phyloP scores from a whole-genome alignment of 2,797 vertebrate genomes.

The Merluccius polli region DNA sequence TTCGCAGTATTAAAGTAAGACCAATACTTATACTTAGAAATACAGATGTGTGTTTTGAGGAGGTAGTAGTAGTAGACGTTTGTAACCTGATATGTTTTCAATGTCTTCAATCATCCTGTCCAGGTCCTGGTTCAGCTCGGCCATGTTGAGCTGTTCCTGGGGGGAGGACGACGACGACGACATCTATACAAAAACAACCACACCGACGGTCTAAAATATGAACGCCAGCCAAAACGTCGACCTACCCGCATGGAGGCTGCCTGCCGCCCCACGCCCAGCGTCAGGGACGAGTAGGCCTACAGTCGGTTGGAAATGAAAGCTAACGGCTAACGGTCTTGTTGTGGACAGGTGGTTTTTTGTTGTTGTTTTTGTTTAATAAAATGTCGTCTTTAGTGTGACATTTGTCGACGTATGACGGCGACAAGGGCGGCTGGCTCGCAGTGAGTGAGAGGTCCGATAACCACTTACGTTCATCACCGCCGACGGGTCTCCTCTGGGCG shows the following conservation, averaged over 20 bases:
- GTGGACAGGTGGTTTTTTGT: background rate
- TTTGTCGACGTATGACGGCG: background rate
- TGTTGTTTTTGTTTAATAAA: too few species aligned
- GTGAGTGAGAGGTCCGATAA: too few species aligned
- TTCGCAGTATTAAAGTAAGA: background rate
- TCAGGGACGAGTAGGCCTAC: background rate
- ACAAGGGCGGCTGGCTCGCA: background rate
- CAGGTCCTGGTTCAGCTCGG: constrained; percentile 55
- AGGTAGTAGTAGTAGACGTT: background rate
- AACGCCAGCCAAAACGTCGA: background rate
- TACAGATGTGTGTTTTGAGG: background rate
- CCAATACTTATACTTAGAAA: background rate
- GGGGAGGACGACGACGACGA: constrained; percentile 6
- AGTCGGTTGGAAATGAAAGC: background rate
- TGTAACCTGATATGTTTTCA: constrained; percentile 64
- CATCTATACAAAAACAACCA: constrained; percentile 57
- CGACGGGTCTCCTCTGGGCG: background rate
- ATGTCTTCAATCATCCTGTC: constrained; percentile 64
- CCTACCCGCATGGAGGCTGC: background rate
- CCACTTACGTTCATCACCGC: background rate
- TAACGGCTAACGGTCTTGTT: background rate
- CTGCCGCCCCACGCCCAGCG: background rate
- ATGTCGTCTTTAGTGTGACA: background rate
- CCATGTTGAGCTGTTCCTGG: constrained; percentile 15
- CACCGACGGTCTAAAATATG: background rate